Evolutionary conservation across 2,888 invertebrate genomes (phyloP).

Genomic region (Spisula solida): DNA sequence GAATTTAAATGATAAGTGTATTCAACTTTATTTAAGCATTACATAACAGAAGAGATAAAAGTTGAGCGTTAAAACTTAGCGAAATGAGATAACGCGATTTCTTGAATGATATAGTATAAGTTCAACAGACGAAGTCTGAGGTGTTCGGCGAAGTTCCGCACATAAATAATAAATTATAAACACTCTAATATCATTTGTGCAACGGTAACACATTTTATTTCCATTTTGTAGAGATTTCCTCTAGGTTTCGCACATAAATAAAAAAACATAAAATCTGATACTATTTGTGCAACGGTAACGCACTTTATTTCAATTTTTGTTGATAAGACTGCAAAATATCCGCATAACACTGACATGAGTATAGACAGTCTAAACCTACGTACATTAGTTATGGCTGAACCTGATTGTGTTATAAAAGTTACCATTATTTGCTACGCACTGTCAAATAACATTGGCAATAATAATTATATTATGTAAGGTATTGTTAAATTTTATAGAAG

Average conservation of each 20-base stretch:
- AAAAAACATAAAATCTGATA: not conserved
- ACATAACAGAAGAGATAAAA: slow-evolving; percentile 67
- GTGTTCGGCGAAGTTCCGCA: slow-evolving; percentile 1
- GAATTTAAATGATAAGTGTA: slow-evolving; percentile 60
- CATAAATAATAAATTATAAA: slow-evolving; percentile 20
- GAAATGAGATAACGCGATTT: slow-evolving; percentile 39
- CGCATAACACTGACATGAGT: too few species aligned
- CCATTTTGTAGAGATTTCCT: not conserved
- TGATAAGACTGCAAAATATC: too few species aligned
- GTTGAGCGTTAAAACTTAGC: slow-evolving; percentile 55
- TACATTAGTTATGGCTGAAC: too few species aligned
- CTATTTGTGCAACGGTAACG: not conserved
- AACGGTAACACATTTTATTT: not conserved
- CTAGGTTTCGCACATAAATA: not conserved
- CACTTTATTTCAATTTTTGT: not conserved
- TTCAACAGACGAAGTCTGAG: slow-evolving; percentile 8
- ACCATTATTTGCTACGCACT: too few species aligned
- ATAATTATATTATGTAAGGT: too few species aligned
- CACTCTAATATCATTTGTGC: slow-evolving; percentile 15
- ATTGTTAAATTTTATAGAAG: too few species aligned
- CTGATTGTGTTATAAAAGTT: too few species aligned
- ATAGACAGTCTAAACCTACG: too few species aligned
- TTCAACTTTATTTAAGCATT: slow-evolving; percentile 67
- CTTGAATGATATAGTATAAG: slow-evolving; percentile 32
- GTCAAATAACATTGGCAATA: too few species aligned